A percentile compares a stretch with the other conserved stretches of the same genome.
Conservation (phyloP, 1,140 invertebrate genomes). For the Cotesia chilonis region DNA sequence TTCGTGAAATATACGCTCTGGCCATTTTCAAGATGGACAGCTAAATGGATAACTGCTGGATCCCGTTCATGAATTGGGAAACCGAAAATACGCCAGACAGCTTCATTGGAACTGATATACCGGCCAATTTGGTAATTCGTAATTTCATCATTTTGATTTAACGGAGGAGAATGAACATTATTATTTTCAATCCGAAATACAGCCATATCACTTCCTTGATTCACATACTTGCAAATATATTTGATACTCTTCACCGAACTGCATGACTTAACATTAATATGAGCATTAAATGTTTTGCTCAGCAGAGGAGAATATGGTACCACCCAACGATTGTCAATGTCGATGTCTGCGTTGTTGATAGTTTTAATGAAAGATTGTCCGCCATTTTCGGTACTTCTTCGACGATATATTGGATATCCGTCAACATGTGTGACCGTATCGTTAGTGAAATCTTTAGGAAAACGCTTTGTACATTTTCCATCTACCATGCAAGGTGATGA, state of each 20-base stretch:
- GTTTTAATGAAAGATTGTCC: conserved; percentile 11
- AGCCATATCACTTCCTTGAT: conserved; percentile 55
- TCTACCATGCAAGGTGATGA: conserved; percentile 59
- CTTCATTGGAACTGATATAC: conserved; percentile 56
- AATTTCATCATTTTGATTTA: conserved; percentile 55
- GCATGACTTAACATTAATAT: conserved; percentile 57
- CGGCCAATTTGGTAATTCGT: conserved; percentile 46
- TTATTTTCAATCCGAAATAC: conserved; percentile 36
- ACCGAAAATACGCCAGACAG: conserved; percentile 33
- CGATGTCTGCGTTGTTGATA: conserved; percentile 38
- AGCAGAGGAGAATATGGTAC: conserved; percentile 57
- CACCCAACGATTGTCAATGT: conserved; percentile 57
- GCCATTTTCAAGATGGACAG: conserved; percentile 59
- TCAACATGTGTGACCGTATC: conserved; percentile 53
- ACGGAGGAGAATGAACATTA: background rate
- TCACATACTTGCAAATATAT: conserved; percentile 61
- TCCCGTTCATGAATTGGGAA: conserved; percentile 12
- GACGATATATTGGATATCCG: conserved; percentile 38
- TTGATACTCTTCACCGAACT: conserved; percentile 59
- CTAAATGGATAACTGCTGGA: conserved; percentile 45
- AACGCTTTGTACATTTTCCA: conserved; percentile 56
- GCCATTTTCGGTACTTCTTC: conserved; percentile 28
- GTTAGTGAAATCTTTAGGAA: background rate
- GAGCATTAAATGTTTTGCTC: conserved; percentile 47
- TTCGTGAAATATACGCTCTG: conserved; percentile 56